Evolutionary conservation across 1,140 invertebrate species (phyloP).

Genomic region (Laupala kohalensis): DNA sequence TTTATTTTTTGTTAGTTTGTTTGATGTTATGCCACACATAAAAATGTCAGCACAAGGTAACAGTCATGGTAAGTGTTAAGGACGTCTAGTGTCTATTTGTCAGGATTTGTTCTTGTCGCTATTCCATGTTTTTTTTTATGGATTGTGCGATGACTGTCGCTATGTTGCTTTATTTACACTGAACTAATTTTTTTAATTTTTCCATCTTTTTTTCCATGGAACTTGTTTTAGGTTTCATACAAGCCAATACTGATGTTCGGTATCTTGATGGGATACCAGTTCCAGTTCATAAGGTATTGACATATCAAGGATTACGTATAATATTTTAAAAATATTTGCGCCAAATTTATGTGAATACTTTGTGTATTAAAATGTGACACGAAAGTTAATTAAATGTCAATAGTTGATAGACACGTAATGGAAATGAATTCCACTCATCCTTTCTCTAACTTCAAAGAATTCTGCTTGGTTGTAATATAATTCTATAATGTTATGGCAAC

Average conservation of each 20-base stretch:
- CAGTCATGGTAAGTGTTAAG: slow-evolving; percentile 24
- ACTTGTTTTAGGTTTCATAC: slow-evolving; percentile 45
- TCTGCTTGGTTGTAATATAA: too few relatives aligned
- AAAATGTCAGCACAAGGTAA: slow-evolving; percentile 29
- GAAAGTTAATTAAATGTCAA: too few relatives aligned
- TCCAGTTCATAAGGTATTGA: slow-evolving; percentile 39
- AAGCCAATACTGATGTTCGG: slow-evolving; percentile 51
- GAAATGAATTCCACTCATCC: too few relatives aligned
- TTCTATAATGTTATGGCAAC: too few relatives aligned
- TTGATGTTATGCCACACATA: slow-evolving; percentile 26
- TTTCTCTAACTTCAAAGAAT: too few relatives aligned
- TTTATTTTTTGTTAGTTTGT: slow-evolving; percentile 26
- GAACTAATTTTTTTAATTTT: neutral
- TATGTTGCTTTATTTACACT: neutral
- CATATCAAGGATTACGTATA: too few relatives aligned
- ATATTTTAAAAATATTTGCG: too few relatives aligned
- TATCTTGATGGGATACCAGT: slow-evolving; percentile 48
- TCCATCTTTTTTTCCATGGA: neutral
- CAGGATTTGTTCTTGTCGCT: neutral
- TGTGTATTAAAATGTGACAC: too few relatives aligned
- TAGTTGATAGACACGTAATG: too few relatives aligned
- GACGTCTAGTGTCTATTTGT: neutral
- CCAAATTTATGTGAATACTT: too few relatives aligned
- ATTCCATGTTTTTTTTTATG: neutral
- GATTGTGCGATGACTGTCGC: neutral